Conservation (phyloP, 1,140 invertebrate species). For the Drosophila sechellia region DNA sequence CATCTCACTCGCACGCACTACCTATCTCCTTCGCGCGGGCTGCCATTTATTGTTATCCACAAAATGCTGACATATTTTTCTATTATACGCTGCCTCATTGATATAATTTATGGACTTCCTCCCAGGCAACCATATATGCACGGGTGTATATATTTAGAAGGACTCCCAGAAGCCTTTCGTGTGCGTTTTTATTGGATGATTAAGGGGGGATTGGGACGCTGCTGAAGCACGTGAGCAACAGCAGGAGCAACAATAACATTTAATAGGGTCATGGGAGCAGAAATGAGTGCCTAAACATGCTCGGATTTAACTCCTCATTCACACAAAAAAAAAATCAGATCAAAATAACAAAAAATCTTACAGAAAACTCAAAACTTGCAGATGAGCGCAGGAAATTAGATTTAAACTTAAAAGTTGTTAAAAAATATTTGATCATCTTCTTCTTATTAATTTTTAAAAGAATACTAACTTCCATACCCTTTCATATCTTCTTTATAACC, state of each 20-base stretch:
- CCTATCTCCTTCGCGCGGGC: conserved; percentile 19
- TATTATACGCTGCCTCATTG: conserved; percentile 48
- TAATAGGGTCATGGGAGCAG: conserved; percentile 25
- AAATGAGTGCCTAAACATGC: conserved; percentile 40
- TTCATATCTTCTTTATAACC: no score
- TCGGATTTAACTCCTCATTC: conserved; percentile 20
- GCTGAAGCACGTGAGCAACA: conserved; percentile 35
- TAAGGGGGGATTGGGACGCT: conserved; percentile 26
- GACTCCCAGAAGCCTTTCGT: conserved; percentile 53
- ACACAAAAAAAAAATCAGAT: neutral
- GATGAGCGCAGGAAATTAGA: neutral
- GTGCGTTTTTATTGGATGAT: conserved; percentile 48
- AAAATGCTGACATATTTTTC: conserved; percentile 68
- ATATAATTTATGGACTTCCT: conserved; percentile 48
- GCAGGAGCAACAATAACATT: conserved; percentile 41
- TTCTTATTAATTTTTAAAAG: no score
- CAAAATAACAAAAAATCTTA: neutral
- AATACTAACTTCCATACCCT: no score
- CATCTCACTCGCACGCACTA: conserved; percentile 1
- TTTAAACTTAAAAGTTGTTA: neutral
- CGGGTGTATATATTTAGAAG: neutral
- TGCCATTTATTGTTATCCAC: conserved; percentile 65
- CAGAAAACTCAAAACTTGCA: neutral
- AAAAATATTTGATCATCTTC: no score
- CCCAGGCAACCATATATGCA: conserved; percentile 31